These are phyloP conservation scores for Colletes collaris DNA, from an alignment of 2,888 invertebrate species.

Conservation along the genomic window DNA sequence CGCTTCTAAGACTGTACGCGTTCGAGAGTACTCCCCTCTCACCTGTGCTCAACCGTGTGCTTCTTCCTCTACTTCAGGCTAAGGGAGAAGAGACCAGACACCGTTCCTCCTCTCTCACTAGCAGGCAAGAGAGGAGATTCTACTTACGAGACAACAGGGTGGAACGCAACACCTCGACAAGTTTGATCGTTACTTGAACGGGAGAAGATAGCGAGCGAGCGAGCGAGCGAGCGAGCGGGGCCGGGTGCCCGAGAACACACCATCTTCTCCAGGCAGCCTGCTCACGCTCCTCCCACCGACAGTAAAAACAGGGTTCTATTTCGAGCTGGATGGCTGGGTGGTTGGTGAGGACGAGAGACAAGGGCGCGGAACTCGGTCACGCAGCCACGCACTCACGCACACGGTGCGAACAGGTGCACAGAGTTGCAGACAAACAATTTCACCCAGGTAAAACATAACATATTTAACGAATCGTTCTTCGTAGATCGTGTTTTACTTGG, in stretches of 20 bases:
- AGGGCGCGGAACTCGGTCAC: no score
- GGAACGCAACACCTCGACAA: slow-evolving; percentile 48
- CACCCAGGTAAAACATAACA: slow-evolving; percentile 48
- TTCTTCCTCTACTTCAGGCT: slow-evolving; percentile 48
- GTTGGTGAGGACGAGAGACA: no score
- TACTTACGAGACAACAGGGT: slow-evolving; percentile 64
- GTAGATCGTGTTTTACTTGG: slow-evolving; percentile 41
- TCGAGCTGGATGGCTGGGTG: no score
- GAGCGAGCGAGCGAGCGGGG: not conserved
- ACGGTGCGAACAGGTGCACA: slow-evolving; percentile 51
- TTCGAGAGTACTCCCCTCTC: slow-evolving; percentile 73
- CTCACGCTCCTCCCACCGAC: slow-evolving; percentile 17
- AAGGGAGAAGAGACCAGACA: slow-evolving; percentile 37
- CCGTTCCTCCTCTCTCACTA: slow-evolving; percentile 34
- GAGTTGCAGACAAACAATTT: slow-evolving; percentile 59
- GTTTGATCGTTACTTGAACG: slow-evolving; percentile 12
- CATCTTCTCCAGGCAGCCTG: slow-evolving; percentile 45
- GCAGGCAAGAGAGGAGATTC: slow-evolving; percentile 56
- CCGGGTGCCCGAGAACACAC: slow-evolving; percentile 37
- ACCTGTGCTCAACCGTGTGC: slow-evolving; percentile 52
- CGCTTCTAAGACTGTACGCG: slow-evolving; percentile 76
- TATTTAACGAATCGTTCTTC: no score
- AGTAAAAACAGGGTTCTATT: slow-evolving; percentile 39
- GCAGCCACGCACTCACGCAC: no score
- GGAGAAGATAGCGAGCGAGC: slow-evolving; percentile 28